Evolutionary conservation across 1,140 invertebrate genomes (phyloP), one percentile per base, ranked within the genome.

Genomic region (Uloborus diversus): DNA sequence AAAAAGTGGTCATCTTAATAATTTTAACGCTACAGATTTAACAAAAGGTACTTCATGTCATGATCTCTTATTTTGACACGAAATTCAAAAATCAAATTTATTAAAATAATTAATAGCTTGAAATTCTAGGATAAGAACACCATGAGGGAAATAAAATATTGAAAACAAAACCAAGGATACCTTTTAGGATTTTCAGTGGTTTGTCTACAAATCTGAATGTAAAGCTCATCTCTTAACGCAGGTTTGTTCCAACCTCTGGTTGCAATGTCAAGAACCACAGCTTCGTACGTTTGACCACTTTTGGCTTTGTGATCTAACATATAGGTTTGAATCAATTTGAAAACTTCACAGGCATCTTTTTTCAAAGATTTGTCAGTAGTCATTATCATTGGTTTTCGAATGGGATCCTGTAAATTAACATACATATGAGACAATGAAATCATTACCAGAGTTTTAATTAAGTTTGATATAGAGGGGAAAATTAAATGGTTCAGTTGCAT

Each of bases 291-390:
- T 91, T 94, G 93, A 7, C 93, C 94, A 4, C 92, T 90, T 65
- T 96, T 93, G 0, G 93, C 32, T 69, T 97, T 98, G n/a, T 96
- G 90, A 88, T 99, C 97, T 14, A 94, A 94, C 96, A 99, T 99
- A 86, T 98, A 99, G 76, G 95, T 94, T 89, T 98, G 96, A 66
- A 99, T 95, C 81, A 97, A 90, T 84, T 96, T 92, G 86, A 98
- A 99, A 75, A 98, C 88, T 86, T 97, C 94, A 75, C 93, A 93
- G 32, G 96, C 94, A 76, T 96, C 96, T 85, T 96, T 94, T 86
- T 97, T 97, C 75, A 96, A 90, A 32, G 91, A 89, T 86, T 98
- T 98, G 85, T 96, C 92, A 86, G 83, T 92, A 90, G 84, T 95
- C 89, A 94, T 92, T 32, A 98, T 90, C 92, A 98, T 96, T 7